A percentile compares a stretch with the other conserved stretches of the same genome.
Conservation (phyloP, 2,888 invertebrate species). For the Drosophila paracracens region DNA sequence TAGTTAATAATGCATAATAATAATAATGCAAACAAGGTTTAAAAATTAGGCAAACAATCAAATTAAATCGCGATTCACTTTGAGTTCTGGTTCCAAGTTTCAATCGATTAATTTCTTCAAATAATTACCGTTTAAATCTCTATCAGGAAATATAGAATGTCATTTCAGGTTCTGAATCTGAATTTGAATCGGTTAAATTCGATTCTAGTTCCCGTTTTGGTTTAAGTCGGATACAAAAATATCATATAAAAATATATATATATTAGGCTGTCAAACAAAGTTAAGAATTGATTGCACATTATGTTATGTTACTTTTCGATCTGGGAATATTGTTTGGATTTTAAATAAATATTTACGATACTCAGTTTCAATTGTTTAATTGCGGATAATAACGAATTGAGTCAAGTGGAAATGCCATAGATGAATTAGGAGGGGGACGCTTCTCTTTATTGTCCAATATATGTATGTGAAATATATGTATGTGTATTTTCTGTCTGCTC, state of each 20-base stretch:
- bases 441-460: background rate
- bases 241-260: background rate
- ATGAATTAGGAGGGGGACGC: background rate
- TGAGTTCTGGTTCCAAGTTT: background rate
- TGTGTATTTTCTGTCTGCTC: conserved; percentile 9
- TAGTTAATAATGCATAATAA: no score
- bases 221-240: background rate
- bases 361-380: background rate
- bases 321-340: background rate
- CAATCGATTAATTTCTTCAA: background rate
- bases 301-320: background rate
- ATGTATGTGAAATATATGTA: background rate
- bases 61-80: background rate
- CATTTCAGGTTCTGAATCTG: background rate
- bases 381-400: background rate
- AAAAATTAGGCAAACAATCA: background rate
- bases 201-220: no score
- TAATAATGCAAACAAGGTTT: no score
- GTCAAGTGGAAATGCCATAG: background rate
- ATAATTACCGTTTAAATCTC: background rate
- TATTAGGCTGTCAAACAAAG: background rate
- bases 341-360: background rate
- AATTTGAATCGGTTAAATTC: background rate
- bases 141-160: background rate
- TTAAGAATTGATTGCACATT: background rate